phyloP scores from a whole-genome alignment of 2,797 vertebrate genomes.

The Anabas testudineus region DNA sequence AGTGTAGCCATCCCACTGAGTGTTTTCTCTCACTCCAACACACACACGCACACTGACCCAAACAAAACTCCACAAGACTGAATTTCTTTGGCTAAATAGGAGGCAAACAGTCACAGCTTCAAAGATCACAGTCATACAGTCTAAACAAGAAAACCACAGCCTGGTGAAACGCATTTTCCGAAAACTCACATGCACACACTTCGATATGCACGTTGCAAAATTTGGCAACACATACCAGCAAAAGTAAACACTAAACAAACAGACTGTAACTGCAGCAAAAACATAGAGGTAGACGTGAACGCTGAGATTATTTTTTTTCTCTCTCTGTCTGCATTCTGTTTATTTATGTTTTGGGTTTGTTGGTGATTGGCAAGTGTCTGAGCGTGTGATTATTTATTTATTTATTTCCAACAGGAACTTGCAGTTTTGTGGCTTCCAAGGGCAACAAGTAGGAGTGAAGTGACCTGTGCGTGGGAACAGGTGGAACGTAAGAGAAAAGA shows the following conservation, averaged over 20 bases:
- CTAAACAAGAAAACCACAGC: constrained; percentile 61
- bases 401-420: constrained; percentile 73
- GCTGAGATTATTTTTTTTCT: constrained; percentile 53
- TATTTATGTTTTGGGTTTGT: constrained; percentile 75
- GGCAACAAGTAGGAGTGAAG: constrained; percentile 13
- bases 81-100: constrained; percentile 48
- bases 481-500: constrained; percentile 23
- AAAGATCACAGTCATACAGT: constrained; percentile 56
- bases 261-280: constrained; percentile 61
- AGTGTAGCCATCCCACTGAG: neutral
- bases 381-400: constrained; percentile 82
- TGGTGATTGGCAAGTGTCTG: constrained; percentile 71
- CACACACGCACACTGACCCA: constrained; percentile 22
- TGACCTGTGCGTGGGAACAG: constrained; percentile 46
- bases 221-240: constrained; percentile 53
- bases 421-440: constrained; percentile 36
- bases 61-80: constrained; percentile 35
- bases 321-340: constrained; percentile 63
- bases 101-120: constrained; percentile 68
- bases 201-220: constrained; percentile 41
- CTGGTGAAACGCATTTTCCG: constrained; percentile 57
- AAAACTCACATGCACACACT: constrained; percentile 18
- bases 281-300: constrained; percentile 38
- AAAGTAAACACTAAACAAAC: constrained; percentile 77
- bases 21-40: neutral